Base-by-base conservation (phyloP, 2,113 vertebrate species). In the Ornithorhynchus anatinus region DNA sequence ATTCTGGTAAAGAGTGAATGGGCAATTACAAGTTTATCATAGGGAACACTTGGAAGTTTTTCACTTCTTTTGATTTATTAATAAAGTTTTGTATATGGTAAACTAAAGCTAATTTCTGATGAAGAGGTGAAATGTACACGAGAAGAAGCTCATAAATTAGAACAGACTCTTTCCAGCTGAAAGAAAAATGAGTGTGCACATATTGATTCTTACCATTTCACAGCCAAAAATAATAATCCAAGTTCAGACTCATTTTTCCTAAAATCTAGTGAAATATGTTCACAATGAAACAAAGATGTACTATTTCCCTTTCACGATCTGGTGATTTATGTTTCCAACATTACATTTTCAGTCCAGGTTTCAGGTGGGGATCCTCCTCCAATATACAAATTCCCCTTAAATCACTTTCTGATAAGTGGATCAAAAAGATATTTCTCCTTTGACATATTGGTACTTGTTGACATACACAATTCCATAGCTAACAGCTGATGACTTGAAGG, bases 341-440 rank as follows among this genome's bases (percentile, higher is more conserved):
- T 3, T 0, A 0, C 42, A n/a, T 19, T 23, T 37, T 10, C 32
- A 10, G 4, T 33, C 2, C 6, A 2, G 39, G 2, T 8, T 17
- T 40, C 15, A 36, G 23, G 40, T 14, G 11, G 0, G 0, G 17
- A 11, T 1, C 1, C 4, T 1, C 5, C 25, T 0, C n/a, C 15
- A 4, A n/a, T 4, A 16, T 20, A 20, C 0, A 0, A 4, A 20
- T 4, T 32, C 31, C 23, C 8, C 8, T 23, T 3, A 11, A 9
- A 0, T 4, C 7, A 7, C 25, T 2, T 11, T 35, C 27, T 43
- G n/a, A 59, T 10, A 38, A 2, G 14, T 5, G 29, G 23, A 13
- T 15, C 31, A 7, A 2, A 23, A 22, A 0, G 8, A 37, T 7
- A 52, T 32, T 19, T 15, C 29, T 44, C 3, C 23, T 3, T 22